Evolutionary conservation across 2,797 vertebrate species (phyloP), one percentile per base, ranked within the genome.

Genomic region (Leptodactylus fallax): DNA sequence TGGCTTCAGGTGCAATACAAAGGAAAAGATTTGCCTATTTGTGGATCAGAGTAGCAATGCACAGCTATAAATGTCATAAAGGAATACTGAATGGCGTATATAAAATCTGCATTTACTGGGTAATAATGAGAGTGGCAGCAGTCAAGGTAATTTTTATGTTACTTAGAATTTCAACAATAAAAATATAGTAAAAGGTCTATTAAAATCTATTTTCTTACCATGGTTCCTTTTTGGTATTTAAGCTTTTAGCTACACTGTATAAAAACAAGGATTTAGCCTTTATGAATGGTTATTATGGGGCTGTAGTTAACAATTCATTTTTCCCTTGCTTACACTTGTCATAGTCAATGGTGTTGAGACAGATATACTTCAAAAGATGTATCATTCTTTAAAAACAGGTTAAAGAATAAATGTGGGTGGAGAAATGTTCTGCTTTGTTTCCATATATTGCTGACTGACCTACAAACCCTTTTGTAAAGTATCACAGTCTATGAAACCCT

Each of bases 101-200:
- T 86, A 82, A 89, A 86, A 67, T 60, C 19, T 71, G 61, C 77
- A 61, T 89, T 88, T 83, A 89, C 51, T 61, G 27, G 60, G 63
- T 79, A 79, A 84, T 88, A 86, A 83, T 60, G 60, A 79, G 79
- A 86, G 53, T 86, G 84, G 79, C 61, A 89, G 79, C 79, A 86
- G 84, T 89, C 84, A 83, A 83, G 61, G 79, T 86, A 79, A 86
- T 63, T 86, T 86, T 86, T 89, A 83, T 74, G 45, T 67, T 78
- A 65, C 71, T 65, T 69, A 49, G 36, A 89, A 56, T 61, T 82
- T 19, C 16, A 65, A 69, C 71, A 51, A 71, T 89, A 88, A 85
- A 80, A 89, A 85, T 67, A 69, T 16, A 69, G 83, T 78, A 67
- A 63, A 82, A 61, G 25, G 13, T 53, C 21, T 23, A 63, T 82